Evolutionary conservation across 1,140 invertebrate genomes (phyloP).

Genomic region (Bombus terrestris): DNA sequence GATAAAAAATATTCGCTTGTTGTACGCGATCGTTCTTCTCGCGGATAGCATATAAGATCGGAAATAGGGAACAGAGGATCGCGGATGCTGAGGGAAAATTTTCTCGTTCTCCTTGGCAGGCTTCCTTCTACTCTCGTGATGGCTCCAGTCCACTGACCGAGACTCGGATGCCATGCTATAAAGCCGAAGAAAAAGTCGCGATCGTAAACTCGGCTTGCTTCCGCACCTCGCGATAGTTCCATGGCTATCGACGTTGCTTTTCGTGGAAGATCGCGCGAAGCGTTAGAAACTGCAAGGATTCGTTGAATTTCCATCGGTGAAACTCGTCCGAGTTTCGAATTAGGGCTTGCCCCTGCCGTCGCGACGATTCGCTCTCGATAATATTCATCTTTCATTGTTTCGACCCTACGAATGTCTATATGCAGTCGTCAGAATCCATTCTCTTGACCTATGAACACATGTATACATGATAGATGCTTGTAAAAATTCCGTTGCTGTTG

Average conservation of each 20-base stretch:
- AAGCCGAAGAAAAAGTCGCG: conserved; percentile 58
- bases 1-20: background rate
- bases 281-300: background rate
- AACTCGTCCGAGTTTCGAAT: background rate
- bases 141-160: conserved; percentile 60
- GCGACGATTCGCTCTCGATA: background rate
- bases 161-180: conserved; percentile 55
- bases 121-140: conserved; percentile 49
- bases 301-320: background rate
- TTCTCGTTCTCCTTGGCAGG: conserved; percentile 54
- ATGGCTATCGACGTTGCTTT: conserved; percentile 43
- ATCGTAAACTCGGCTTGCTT: conserved; percentile 58
- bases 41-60: background rate
- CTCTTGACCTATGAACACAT: background rate
- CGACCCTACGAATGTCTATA: background rate
- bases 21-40: no score
- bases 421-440: background rate
- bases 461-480: background rate
- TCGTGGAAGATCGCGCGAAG: background rate
- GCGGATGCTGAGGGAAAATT: conserved; percentile 38
- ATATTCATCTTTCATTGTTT: background rate
- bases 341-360: background rate
- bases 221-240: conserved; percentile 55
- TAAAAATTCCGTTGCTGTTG: no score
- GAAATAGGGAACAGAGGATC: conserved; percentile 30